Conservation (phyloP, 2,888 invertebrate genomes). For the Enoplolaimus lenunculus region DNA sequence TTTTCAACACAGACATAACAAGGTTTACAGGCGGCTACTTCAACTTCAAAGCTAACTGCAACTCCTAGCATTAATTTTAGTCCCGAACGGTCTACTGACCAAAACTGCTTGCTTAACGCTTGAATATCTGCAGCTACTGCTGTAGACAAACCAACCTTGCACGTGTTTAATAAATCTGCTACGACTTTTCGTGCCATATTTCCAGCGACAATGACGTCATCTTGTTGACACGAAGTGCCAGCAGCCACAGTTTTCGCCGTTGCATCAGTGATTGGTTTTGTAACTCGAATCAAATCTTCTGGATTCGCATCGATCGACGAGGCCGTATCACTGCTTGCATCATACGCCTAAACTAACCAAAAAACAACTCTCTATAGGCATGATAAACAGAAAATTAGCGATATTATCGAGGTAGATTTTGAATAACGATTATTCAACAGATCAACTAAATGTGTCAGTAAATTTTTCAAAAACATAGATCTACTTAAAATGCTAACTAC, state of each 20-base stretch:
- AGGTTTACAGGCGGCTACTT: too few species aligned
- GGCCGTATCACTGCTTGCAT: conserved; percentile 42
- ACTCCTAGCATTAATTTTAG: too few species aligned
- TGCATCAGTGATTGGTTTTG: conserved; percentile 80
- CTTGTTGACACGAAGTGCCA: conserved; percentile 74
- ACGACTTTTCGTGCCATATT: conserved; percentile 87
- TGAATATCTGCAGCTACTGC: too few species aligned
- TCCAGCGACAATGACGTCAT: conserved; percentile 86
- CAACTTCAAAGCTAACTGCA: too few species aligned
- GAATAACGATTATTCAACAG: too few species aligned
- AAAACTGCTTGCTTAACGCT: too few species aligned
- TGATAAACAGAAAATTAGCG: neutral
- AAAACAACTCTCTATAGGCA: neutral
- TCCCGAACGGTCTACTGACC: too few species aligned
- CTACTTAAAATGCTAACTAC: too few species aligned
- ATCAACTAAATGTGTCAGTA: too few species aligned
- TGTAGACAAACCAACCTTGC: too few species aligned
- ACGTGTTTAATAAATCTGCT: conserved; percentile 73
- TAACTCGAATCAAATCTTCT: conserved; percentile 80
- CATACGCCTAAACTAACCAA: conserved; percentile 57
- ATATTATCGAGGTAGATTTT: neutral
- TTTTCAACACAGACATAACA: too few species aligned
- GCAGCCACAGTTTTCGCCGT: conserved; percentile 87
- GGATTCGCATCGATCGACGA: conserved; percentile 55
- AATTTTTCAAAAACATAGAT: too few species aligned